Evolutionary conservation across 2,797 vertebrate genomes (phyloP).

Genomic region (Pseudocheirus occidentalis): DNA sequence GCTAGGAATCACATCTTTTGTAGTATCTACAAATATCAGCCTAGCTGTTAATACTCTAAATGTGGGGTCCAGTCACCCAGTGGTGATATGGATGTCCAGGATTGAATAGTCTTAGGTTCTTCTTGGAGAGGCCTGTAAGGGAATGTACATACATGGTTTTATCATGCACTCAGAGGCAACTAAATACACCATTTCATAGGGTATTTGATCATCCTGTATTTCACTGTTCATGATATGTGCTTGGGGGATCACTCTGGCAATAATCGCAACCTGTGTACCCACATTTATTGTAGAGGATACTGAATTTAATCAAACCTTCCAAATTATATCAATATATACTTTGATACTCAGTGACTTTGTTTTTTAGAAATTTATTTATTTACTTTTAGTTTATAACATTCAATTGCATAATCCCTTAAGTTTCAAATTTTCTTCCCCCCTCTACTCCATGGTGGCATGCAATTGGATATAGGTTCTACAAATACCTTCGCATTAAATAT

Average conservation of each 20-base stretch:
- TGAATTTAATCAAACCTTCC: background rate
- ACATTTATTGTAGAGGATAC: background rate
- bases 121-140: background rate
- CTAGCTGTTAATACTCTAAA: background rate
- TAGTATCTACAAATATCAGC: background rate
- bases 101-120: background rate
- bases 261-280: background rate
- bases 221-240: background rate
- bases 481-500: too few relatives aligned
- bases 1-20: background rate
- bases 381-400: too few relatives aligned
- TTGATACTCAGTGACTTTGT: background rate
- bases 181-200: background rate
- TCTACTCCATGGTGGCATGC: too few relatives aligned
- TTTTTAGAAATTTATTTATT: too few relatives aligned
- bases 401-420: too few relatives aligned
- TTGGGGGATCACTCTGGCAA: background rate
- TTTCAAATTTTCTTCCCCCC: too few relatives aligned
- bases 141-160: background rate
- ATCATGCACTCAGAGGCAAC: background rate
- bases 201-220: background rate
- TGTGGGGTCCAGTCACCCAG: background rate
- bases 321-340: background rate
- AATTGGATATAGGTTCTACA: too few relatives aligned
- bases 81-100: background rate